Evolutionary conservation across 2,797 vertebrate genomes (phyloP).

Genomic region (Platalea minor): DNA sequence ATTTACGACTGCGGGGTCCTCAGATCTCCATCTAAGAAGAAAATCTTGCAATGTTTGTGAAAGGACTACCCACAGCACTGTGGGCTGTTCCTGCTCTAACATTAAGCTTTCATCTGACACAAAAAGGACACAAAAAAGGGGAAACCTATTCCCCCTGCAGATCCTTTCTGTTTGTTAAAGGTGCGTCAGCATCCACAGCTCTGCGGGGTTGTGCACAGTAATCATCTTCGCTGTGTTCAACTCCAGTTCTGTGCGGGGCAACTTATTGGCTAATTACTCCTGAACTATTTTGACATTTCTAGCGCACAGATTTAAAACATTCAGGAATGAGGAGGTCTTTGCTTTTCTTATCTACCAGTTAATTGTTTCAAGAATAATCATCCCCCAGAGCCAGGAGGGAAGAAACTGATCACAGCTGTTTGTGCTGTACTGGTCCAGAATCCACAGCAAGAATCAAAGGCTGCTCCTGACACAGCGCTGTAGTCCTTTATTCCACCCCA

Average conservation of each 20-base stretch:
- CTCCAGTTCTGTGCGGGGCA: not conserved
- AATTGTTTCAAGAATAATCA: slow-evolving; percentile 23
- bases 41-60: not conserved
- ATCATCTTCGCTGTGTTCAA: not conserved
- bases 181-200: not conserved
- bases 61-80: not conserved
- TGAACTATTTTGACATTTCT: not conserved
- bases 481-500: not conserved
- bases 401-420: not conserved
- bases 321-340: not conserved
- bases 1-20: not conserved
- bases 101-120: not conserved
- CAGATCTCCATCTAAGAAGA: not conserved
- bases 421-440: not conserved
- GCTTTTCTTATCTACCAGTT: not conserved
- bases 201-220: not conserved
- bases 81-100: not conserved
- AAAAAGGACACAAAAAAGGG: not conserved
- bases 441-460: slow-evolving; percentile 1
- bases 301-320: not conserved
- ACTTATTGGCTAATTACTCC: not conserved
- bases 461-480: not conserved
- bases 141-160: not conserved
- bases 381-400: not conserved
- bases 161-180: not conserved